These are phyloP conservation scores for Apogon hyalosoma DNA, from an alignment of 2,797 vertebrate species.

Conservation along the genomic window DNA sequence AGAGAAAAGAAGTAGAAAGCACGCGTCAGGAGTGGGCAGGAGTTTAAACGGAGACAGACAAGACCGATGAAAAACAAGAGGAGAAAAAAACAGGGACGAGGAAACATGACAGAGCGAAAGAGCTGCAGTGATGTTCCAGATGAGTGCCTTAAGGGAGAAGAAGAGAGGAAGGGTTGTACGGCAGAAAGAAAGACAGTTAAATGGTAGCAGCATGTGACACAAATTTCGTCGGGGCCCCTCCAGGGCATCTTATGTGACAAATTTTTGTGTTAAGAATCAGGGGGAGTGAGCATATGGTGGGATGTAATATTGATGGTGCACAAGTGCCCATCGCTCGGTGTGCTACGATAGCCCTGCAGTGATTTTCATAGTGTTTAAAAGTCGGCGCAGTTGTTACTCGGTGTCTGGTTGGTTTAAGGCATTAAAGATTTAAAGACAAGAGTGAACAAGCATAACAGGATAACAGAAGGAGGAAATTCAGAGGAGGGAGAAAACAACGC, in stretches of 20 bases:
- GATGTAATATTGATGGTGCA: slow-evolving; percentile 73
- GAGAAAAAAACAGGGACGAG: slow-evolving; percentile 13
- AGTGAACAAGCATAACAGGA: slow-evolving; percentile 5
- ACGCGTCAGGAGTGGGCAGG: slow-evolving; percentile 37
- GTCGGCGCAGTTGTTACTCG: slow-evolving; percentile 34
- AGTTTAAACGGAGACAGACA: slow-evolving; percentile 50
- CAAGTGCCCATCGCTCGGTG: slow-evolving; percentile 42
- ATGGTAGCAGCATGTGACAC: slow-evolving; percentile 53
- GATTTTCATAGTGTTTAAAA: slow-evolving; percentile 59
- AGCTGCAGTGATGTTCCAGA: slow-evolving; percentile 38
- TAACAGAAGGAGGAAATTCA: slow-evolving; percentile 23
- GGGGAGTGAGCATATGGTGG: slow-evolving; percentile 65
- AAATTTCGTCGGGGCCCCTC: slow-evolving; percentile 56
- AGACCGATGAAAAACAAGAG: slow-evolving; percentile 25
- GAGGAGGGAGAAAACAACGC: neutral
- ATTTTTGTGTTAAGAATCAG: slow-evolving; percentile 48
- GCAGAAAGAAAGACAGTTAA: slow-evolving; percentile 39
- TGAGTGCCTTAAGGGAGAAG: slow-evolving; percentile 48
- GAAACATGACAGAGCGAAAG: slow-evolving; percentile 52
- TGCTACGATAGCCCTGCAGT: slow-evolving; percentile 52
- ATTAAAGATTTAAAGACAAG: slow-evolving; percentile 66
- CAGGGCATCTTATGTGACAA: slow-evolving; percentile 66
- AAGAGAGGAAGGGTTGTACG: slow-evolving; percentile 12
- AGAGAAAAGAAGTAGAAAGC: slow-evolving; percentile 10
- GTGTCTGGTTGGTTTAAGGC: slow-evolving; percentile 28